Conservation (phyloP, 2,113 vertebrate genomes). For the Mesoclemmys tuberculata region DNA sequence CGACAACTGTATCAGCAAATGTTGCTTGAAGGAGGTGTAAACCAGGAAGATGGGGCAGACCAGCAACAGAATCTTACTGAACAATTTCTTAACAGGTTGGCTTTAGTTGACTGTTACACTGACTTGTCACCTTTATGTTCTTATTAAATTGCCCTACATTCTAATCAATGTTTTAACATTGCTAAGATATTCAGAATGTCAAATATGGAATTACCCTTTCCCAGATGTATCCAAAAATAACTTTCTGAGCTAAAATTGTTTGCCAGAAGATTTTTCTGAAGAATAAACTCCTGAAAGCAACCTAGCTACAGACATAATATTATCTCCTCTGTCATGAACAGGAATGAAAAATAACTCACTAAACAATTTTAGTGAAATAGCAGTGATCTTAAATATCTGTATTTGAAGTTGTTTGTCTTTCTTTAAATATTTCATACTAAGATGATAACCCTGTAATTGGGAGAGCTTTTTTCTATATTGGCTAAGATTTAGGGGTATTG, state of each 20-base stretch:
- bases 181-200: background rate
- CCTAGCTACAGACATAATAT: too few relatives aligned
- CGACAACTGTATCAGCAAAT: constrained; percentile 96
- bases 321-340: background rate
- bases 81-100: constrained; percentile 94
- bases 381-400: background rate
- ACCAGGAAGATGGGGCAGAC: constrained; percentile 86
- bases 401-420: background rate
- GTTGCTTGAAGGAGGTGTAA: constrained; percentile 96
- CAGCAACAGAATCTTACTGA: constrained; percentile 94
- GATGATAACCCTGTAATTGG: background rate
- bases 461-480: background rate
- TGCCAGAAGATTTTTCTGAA: background rate
- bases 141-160: background rate
- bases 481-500: background rate
- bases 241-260: background rate
- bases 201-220: background rate
- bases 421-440: background rate
- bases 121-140: background rate
- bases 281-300: background rate
- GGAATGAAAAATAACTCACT: background rate
- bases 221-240: too few relatives aligned
- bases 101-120: background rate
- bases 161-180: background rate
- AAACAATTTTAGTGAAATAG: background rate